phyloP scores from a whole-genome alignment of 1,140 invertebrate genomes.

The Lysiphlebus fabarum region DNA sequence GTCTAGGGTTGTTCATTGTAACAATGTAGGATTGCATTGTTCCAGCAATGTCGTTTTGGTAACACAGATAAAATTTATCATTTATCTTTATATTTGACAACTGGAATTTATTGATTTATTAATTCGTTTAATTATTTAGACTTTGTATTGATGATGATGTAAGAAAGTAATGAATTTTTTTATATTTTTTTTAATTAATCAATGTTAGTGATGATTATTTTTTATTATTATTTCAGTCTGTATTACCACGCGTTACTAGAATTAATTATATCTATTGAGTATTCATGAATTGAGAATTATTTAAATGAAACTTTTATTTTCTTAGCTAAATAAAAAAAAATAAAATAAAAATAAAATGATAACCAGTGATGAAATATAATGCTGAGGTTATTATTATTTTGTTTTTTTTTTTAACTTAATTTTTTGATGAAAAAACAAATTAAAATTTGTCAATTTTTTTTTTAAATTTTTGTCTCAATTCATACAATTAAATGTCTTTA shows the following conservation, averaged over 20 bases:
- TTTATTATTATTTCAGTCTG: constrained; percentile 13
- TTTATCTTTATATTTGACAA: constrained; percentile 30
- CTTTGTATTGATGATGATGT: not conserved
- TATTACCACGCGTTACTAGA: constrained; percentile 24
- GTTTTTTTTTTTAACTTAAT: too few relatives aligned
- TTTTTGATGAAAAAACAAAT: not conserved
- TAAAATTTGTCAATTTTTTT: not conserved
- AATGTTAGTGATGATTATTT: constrained; percentile 1
- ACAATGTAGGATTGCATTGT: constrained; percentile 54
- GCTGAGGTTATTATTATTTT: too few relatives aligned
- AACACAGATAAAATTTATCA: constrained; percentile 50
- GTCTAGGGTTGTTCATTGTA: constrained; percentile 52
- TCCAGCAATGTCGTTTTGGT: constrained; percentile 52
- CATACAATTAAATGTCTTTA: not conserved
- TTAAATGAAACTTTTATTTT: not conserved
- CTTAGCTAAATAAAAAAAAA: not conserved
- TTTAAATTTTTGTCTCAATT: not conserved
- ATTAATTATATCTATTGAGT: constrained; percentile 15
- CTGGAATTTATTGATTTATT: constrained; percentile 26
- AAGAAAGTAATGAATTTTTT: not conserved
- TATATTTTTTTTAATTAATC: not conserved
- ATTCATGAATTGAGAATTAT: constrained; percentile 13
- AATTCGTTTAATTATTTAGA: constrained; percentile 7
- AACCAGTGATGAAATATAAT: not conserved
- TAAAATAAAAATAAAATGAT: not conserved